Base-by-base conservation (phyloP, 1,140 invertebrate species). In the Lordiphosa collinella region DNA sequence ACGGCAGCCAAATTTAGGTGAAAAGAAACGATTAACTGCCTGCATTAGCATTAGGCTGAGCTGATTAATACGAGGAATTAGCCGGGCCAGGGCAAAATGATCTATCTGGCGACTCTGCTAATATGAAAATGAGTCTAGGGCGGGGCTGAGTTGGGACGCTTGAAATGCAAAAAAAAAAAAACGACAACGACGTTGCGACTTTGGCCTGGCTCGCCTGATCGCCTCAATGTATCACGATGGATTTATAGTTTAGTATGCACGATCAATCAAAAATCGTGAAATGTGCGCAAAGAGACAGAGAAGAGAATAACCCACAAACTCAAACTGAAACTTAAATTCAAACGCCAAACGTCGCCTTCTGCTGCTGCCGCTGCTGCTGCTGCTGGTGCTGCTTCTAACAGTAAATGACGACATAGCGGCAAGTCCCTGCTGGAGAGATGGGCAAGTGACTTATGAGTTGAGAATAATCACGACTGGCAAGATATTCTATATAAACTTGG, bases 191-290 rank as follows among this genome's bases (percentile, higher is more conserved):
- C 11, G 34, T 9, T 31, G 18, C 51, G 54, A 51, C 50, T 46
- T 52, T 43, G 25, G 53, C 50, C 48, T 60, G 73, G 64, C 73
- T 82, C 65, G 73, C 87, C 87, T 88, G 87, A 88, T 88, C 87
- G 87, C 87, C 87, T 51, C 79, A 88, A 88, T 88, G 87, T 88
- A 88, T 88, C 87, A 88, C 87, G 87, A 87, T 88, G 86, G 75
- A 87, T 88, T 87, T 88, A 86, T 87, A 88, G 86, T 88, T 88
- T 88, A 87, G 72, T 86, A 88, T 88, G 87, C 87, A 88, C 87
- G 87, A 88, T 88, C 87, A 88, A 88, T 88, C 87, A 88, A 88
- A 88, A 88, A 88, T 84, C 84, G 86, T 88, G 86, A 88, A 86
- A 65, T 62, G 22, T 44, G 60, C 64, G 68, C 68, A 43, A 16